phyloP scores from a whole-genome alignment of 2,113 vertebrate genomes.

The Labeo catla region DNA sequence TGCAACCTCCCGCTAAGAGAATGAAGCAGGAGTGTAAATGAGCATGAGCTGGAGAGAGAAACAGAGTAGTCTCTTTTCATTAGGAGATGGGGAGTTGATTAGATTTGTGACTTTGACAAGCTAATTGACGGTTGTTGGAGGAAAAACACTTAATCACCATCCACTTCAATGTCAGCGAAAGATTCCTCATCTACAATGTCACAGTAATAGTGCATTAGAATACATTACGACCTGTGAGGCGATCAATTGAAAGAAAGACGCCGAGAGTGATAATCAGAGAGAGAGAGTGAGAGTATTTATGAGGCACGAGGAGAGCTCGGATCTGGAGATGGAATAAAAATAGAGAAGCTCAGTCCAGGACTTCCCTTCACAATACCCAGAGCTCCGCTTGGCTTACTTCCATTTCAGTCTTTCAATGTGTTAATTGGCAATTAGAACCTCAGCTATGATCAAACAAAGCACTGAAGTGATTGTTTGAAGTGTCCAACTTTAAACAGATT shows the following conservation, averaged over 20 bases:
- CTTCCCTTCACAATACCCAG: neutral
- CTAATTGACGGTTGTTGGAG: conserved; percentile 77
- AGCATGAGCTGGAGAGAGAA: conserved; percentile 43
- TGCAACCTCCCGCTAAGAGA: conserved; percentile 52
- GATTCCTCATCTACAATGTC: conserved; percentile 71
- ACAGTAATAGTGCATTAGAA: conserved; percentile 75
- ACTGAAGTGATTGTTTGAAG: neutral
- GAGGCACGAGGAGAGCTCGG: neutral
- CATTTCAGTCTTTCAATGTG: conserved; percentile 9
- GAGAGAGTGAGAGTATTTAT: conserved; percentile 21
- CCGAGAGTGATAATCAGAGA: neutral
- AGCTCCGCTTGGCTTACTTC: conserved; percentile 19
- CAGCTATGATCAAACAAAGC: neutral
- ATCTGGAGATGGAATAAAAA: conserved; percentile 53
- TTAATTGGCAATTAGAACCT: neutral
- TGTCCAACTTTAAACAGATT: neutral
- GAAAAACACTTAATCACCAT: conserved; percentile 76
- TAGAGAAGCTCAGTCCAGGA: conserved; percentile 40
- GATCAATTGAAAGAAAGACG: conserved; percentile 17
- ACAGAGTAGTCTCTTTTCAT: conserved; percentile 60
- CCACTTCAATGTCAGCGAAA: conserved; percentile 57
- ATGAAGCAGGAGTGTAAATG: conserved; percentile 46
- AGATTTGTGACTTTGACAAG: conserved; percentile 79
- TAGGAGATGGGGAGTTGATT: conserved; percentile 73
- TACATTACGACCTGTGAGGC: conserved; percentile 63